Conservation (phyloP, 2,888 invertebrate genomes). For the Scotopteryx bipunctaria region DNA sequence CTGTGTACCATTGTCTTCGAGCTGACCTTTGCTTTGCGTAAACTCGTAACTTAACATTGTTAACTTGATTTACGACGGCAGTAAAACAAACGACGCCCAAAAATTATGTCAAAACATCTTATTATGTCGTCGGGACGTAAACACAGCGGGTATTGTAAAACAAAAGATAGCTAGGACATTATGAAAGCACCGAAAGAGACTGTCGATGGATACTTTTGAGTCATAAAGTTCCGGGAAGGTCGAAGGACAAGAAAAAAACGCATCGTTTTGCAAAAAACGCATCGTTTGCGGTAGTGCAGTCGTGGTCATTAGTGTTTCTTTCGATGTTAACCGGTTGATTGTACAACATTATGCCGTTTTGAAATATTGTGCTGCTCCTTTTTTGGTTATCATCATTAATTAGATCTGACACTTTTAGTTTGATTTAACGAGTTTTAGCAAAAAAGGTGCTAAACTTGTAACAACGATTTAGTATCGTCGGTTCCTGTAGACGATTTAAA, state of each 20-base stretch:
- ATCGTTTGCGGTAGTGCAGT: constrained; percentile 56
- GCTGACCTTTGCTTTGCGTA: constrained; percentile 43
- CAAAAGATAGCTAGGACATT: constrained; percentile 64
- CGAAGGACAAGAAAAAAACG: constrained; percentile 63
- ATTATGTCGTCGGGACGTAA: constrained; percentile 59
- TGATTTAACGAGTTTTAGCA: constrained; percentile 19
- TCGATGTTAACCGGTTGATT: constrained; percentile 43
- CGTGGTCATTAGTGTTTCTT: constrained; percentile 62
- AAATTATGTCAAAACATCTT: constrained; percentile 63
- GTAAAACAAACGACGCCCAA: constrained; percentile 36
- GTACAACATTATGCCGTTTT: constrained; percentile 53
- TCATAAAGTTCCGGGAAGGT: constrained; percentile 70
- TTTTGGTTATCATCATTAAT: constrained; percentile 55
- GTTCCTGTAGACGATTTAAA: no score
- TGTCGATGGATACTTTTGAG: constrained; percentile 55
- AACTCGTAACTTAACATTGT: constrained; percentile 43
- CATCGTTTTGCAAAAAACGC: constrained; percentile 61
- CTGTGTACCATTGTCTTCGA: constrained; percentile 42
- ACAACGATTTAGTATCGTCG: background rate
- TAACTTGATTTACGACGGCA: constrained; percentile 37
- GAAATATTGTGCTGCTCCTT: constrained; percentile 57
- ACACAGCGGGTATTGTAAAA: constrained; percentile 59
- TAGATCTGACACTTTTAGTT: constrained; percentile 38
- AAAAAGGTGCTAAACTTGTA: background rate
- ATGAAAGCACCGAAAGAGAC: constrained; percentile 16